phyloP scores from a whole-genome alignment of 1,140 invertebrate species.

The Drosophila nigromelanica region DNA sequence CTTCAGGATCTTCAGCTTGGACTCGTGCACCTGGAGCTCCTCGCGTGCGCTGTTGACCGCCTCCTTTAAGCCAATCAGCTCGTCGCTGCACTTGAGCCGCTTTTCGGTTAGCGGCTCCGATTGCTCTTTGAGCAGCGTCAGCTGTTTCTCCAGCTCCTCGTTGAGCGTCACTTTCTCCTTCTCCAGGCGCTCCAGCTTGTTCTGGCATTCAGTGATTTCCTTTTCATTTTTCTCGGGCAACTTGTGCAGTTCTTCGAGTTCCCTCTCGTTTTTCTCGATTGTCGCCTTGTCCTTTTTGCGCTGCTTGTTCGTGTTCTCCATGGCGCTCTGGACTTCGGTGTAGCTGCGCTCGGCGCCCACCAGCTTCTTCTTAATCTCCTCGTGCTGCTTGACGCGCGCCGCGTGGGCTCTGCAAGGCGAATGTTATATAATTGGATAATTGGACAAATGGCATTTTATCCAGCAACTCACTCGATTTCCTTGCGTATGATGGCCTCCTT shows the following conservation, averaged over 20 bases:
- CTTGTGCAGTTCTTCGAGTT: conserved; percentile 87
- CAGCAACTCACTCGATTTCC: conserved; percentile 85
- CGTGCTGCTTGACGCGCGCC: conserved; percentile 85
- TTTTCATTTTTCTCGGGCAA: conserved; percentile 89
- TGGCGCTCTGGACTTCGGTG: conserved; percentile 86
- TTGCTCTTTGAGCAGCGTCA: conserved; percentile 85
- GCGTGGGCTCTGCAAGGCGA: conserved; percentile 85
- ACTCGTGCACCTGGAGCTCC: conserved; percentile 90
- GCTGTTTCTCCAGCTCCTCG: conserved; percentile 86
- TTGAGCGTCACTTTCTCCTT: conserved; percentile 86
- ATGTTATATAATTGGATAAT: not conserved
- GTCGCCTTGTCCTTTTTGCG: conserved; percentile 88
- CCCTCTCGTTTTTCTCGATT: conserved; percentile 86
- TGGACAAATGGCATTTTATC: not conserved
- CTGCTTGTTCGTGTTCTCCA: conserved; percentile 87
- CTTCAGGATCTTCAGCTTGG: conserved; percentile 92
- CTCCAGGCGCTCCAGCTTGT: conserved; percentile 85
- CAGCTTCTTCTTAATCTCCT: conserved; percentile 85
- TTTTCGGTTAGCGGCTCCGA: conserved; percentile 88
- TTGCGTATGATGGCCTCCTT: conserved; percentile 85
- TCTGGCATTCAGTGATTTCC: conserved; percentile 89
- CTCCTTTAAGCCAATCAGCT: conserved; percentile 62
- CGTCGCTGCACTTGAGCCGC: conserved; percentile 86
- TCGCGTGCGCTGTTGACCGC: conserved; percentile 85
- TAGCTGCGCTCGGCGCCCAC: conserved; percentile 86